Conservation (phyloP, 1,140 invertebrate genomes). For the Drosophila tropicalis region DNA sequence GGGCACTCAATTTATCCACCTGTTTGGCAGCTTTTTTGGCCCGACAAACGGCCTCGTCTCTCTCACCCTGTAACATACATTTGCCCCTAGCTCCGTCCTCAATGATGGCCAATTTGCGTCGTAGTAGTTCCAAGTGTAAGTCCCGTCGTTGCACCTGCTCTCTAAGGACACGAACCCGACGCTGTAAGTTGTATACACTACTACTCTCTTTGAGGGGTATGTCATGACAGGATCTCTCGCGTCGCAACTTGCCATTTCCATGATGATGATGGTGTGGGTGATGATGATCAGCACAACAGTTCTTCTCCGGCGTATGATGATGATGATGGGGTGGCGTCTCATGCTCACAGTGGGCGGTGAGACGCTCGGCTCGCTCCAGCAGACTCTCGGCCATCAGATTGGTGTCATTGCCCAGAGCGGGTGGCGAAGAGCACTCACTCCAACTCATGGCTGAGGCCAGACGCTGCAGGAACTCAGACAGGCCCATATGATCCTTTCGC, state of each 20-base stretch:
- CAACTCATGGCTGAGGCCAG: constrained; percentile 85
- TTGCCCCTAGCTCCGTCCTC: constrained; percentile 89
- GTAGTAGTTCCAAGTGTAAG: constrained; percentile 93
- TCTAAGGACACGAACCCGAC: constrained; percentile 90
- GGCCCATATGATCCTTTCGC: constrained; percentile 76
- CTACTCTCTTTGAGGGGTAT: constrained; percentile 88
- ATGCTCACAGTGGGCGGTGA: constrained; percentile 87
- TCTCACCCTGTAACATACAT: constrained; percentile 87
- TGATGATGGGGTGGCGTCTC: constrained; percentile 55
- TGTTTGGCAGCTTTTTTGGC: constrained; percentile 91
- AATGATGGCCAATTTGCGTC: constrained; percentile 92
- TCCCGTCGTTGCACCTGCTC: constrained; percentile 96
- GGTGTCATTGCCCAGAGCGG: constrained; percentile 88
- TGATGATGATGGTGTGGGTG: constrained; percentile 43
- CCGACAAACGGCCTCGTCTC: constrained; percentile 90
- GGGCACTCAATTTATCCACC: constrained; percentile 89
- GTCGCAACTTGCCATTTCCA: constrained; percentile 84
- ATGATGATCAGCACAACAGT: constrained; percentile 57
- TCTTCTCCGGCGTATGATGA: constrained; percentile 62
- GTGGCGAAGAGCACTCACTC: constrained; percentile 75
- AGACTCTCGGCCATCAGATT: constrained; percentile 91
- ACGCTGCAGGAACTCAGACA: constrained; percentile 85
- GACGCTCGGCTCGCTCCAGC: constrained; percentile 89
- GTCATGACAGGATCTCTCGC: constrained; percentile 90
- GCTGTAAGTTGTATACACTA: constrained; percentile 92